A percentile compares a stretch with the other conserved stretches of the same genome.
Conservation (phyloP, 2,888 invertebrate species). For the Gerris lacustris region DNA sequence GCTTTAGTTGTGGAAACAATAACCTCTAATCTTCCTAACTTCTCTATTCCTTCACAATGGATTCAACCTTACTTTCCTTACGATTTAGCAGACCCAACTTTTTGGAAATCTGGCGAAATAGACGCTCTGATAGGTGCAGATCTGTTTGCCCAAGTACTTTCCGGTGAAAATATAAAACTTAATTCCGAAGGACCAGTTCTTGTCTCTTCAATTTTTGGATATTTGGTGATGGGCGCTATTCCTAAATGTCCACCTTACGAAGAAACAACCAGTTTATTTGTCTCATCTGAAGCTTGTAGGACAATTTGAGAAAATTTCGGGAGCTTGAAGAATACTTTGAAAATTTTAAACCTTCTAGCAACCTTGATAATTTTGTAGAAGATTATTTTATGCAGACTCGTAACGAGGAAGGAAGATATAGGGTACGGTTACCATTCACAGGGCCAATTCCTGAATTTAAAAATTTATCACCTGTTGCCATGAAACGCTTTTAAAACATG, state of each 20-base stretch:
- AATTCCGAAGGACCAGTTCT: neutral
- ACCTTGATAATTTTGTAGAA: too few relatives aligned
- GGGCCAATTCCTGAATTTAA: too few relatives aligned
- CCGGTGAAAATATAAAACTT: neutral
- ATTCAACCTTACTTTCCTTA: neutral
- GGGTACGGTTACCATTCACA: neutral
- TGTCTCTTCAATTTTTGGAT: neutral
- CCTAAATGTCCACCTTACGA: too few relatives aligned
- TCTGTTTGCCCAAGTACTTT: neutral
- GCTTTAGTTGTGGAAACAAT: slow-evolving; percentile 7
- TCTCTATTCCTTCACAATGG: neutral
- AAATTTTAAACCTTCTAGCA: too few relatives aligned
- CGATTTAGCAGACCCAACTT: neutral
- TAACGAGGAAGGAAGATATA: neutral
- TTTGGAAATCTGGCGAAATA: neutral
- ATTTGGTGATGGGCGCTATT: neutral
- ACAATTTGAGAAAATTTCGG: too few relatives aligned
- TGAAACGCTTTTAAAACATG: too few relatives aligned
- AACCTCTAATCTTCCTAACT: slow-evolving; percentile 7
- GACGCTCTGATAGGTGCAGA: neutral
- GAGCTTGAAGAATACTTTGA: too few relatives aligned
- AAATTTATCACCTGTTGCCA: too few relatives aligned
- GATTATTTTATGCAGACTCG: too few relatives aligned
- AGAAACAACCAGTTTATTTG: too few relatives aligned
- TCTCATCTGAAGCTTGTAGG: too few relatives aligned